These are phyloP conservation scores for Ormyrus thymus DNA, from an alignment of 2,888 invertebrate species.

Conservation along the genomic window DNA sequence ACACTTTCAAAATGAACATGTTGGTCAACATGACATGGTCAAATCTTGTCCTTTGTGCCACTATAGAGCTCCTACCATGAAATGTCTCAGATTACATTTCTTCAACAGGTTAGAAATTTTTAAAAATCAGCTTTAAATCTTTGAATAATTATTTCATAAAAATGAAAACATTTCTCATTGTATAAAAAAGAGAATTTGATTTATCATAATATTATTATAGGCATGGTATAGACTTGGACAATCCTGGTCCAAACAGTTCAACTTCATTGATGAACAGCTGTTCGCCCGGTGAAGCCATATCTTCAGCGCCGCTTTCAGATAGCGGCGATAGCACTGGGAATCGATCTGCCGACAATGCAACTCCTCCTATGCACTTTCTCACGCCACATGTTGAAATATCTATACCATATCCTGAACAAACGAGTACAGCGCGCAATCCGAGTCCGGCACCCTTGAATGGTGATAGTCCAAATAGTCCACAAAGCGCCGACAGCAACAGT, in stretches of 20 bases:
- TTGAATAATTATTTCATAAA: background rate
- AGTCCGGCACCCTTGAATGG: slow-evolving; percentile 78
- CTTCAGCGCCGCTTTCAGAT: slow-evolving; percentile 87
- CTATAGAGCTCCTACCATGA: slow-evolving; percentile 92
- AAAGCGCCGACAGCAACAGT: slow-evolving; percentile 86
- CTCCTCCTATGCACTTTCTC: slow-evolving; percentile 93
- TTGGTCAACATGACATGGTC: slow-evolving; percentile 91
- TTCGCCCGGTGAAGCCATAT: slow-evolving; percentile 80
- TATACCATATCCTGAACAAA: slow-evolving; percentile 88
- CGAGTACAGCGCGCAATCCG: slow-evolving; percentile 68
- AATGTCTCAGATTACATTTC: slow-evolving; percentile 91
- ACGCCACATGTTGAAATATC: slow-evolving; percentile 95
- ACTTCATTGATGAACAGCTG: slow-evolving; percentile 83
- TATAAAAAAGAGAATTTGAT: background rate
- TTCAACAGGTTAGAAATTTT: slow-evolving; percentile 83
- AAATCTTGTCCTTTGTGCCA: slow-evolving; percentile 93
- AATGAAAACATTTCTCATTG: no score
- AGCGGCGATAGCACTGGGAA: slow-evolving; percentile 89
- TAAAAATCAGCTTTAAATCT: background rate
- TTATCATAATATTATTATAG: slow-evolving; percentile 72
- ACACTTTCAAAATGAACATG: slow-evolving; percentile 94
- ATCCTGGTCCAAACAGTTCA: slow-evolving; percentile 89
- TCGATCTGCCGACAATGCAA: slow-evolving; percentile 89
- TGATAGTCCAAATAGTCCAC: slow-evolving; percentile 86
- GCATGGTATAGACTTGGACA: slow-evolving; percentile 92